phyloP scores from a whole-genome alignment of 1,140 invertebrate genomes.

The Pemphigus obesinymphae region DNA sequence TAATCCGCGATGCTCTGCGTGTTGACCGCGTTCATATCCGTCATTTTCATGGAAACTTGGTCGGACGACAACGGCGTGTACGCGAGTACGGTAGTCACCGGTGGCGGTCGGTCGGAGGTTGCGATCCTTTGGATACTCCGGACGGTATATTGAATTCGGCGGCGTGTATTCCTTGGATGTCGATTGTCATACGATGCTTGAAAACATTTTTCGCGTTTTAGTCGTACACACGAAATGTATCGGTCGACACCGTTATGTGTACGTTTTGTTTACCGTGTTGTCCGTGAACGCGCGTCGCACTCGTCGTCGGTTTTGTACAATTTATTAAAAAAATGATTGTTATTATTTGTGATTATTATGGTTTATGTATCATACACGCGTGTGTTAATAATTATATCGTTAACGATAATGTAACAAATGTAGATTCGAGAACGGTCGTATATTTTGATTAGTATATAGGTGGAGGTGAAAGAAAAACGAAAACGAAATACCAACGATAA shows the following conservation, averaged over 20 bases:
- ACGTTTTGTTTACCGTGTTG: neutral
- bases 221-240: neutral
- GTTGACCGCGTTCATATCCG: slow-evolving; percentile 36
- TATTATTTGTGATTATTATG: neutral
- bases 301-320: neutral
- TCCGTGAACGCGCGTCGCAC: slow-evolving; percentile 37
- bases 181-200: neutral
- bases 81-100: neutral
- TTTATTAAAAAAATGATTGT: no score
- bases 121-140: neutral
- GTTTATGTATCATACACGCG: neutral
- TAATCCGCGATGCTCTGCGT: slow-evolving; percentile 94
- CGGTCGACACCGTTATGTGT: no score
- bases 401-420: no score
- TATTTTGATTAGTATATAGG: neutral
- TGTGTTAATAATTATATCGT: neutral
- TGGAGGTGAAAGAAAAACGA: neutral
- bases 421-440: no score
- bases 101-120: neutral
- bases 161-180: neutral
- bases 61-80: neutral
- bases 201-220: slow-evolving; percentile 4
- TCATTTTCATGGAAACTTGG: slow-evolving; percentile 39
- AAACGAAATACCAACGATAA: neutral
- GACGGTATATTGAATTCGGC: neutral